Evolutionary conservation across 2,113 vertebrate species (phyloP).

Genomic region (Thalassoma bifasciatum): DNA sequence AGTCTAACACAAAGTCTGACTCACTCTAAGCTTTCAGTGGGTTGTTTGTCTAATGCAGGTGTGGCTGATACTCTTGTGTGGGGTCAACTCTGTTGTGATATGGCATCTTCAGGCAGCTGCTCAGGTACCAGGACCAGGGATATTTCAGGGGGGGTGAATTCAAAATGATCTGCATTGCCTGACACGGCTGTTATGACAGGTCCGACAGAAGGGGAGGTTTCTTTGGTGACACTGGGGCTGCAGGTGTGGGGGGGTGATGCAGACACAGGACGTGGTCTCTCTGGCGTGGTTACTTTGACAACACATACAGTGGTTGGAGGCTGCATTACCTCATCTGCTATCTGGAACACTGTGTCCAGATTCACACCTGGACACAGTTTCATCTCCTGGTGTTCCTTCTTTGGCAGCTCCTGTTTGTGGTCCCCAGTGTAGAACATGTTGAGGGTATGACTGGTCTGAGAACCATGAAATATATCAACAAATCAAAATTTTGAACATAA

Average conservation of each 20-base stretch:
- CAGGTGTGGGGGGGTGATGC: conserved; percentile 4
- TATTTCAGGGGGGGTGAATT: not conserved
- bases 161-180: not conserved
- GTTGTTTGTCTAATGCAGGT: too few relatives aligned
- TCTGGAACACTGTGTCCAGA: conserved; percentile 85
- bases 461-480: conserved; percentile 39
- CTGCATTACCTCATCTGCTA: conserved; percentile 82
- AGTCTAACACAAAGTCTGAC: too few relatives aligned
- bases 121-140: not conserved
- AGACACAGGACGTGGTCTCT: conserved; percentile 51
- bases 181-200: not conserved
- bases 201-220: not conserved
- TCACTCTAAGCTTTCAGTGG: too few relatives aligned
- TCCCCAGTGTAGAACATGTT: conserved; percentile 51
- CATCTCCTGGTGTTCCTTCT: conserved; percentile 68
- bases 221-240: not conserved
- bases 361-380: conserved; percentile 81
- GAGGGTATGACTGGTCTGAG: conserved; percentile 76
- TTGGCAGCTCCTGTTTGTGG: conserved; percentile 55
- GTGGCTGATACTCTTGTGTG: too few relatives aligned
- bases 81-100: not conserved
- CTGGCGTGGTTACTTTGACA: conserved; percentile 80
- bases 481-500: conserved; percentile 35
- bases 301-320: conserved; percentile 67
- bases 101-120: not conserved